Base-by-base conservation (phyloP, 2,797 vertebrate species). In the Chaetodon trifasciatus region DNA sequence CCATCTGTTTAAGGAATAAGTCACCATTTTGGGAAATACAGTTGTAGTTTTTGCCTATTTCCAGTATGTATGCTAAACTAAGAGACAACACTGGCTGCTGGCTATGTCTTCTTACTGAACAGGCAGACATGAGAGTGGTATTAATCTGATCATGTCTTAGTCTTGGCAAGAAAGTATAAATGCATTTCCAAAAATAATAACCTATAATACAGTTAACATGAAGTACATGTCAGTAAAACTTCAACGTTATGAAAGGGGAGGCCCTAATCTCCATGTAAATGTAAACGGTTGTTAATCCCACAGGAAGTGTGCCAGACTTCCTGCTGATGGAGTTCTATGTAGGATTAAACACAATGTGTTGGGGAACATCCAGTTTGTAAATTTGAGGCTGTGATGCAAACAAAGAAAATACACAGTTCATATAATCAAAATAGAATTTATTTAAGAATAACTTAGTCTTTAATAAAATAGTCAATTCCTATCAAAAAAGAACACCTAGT, bases 371-470 rank as follows among this genome's bases (percentile, higher is more conserved):
- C 1, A 0, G 24, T 46, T 23, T 37, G 8, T 46, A 3, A 12
- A 10, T 56, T 15, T 37, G 5, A 78, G 11, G 23, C 16, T 49
- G 8, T 53, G 4, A n/a, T 49, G 42, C 16, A 63, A 71, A 50
- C 0, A 70, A 78, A 4, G 17, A 16, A 76, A 23, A 55, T 4
- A 42, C 16, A 79, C 23, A 19, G 19, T 6, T 77, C 1, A 23
- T 62, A 24, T 61, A 63, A 69, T 70, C 42, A 74, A 87, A 90
- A 88, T 76, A 88, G 50, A 79, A 79, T 90, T 90, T 89, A 88
- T 88, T 89, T 13, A 78, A 63, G 55, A 56, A 85, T 78, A 80
- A 83, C 75, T 79, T 83, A 88, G 13, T 71, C 16, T 40, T 65
- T 64, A 60, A 70, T 72, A 71, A 86, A 88, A 76, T 66, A 65